A percentile compares a stretch with the other conserved stretches of the same genome.
These are phyloP conservation scores for Allolobophora icterica DNA, from an alignment of 2,888 invertebrate genomes.

Conservation along the genomic window DNA sequence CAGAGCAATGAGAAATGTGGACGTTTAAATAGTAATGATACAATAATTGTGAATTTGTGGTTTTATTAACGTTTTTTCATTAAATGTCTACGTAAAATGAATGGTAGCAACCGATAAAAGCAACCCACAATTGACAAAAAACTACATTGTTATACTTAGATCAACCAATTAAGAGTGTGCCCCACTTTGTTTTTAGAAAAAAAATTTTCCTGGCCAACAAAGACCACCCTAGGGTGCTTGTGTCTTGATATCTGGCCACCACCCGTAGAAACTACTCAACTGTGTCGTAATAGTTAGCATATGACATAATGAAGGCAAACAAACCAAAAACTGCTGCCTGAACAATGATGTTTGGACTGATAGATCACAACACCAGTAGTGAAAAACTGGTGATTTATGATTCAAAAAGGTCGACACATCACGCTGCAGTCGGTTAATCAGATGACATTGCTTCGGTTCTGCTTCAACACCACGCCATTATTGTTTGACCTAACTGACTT, in stretches of 20 bases:
- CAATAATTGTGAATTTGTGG: no score
- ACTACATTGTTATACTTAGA: no score
- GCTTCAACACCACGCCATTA: background rate
- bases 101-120: no score
- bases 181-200: no score
- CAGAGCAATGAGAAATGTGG: no score
- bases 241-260: background rate
- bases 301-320: slow-evolving; percentile 2
- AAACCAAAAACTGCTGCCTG: background rate
- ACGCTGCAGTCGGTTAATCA: background rate
- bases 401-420: background rate
- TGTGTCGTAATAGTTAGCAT: background rate
- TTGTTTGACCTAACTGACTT: background rate
- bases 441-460: background rate
- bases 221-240: background rate
- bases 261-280: background rate
- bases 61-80: no score
- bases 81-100: no score
- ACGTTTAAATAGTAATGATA: no score
- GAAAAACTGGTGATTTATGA: no score
- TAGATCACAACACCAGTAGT: background rate
- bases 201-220: no score
- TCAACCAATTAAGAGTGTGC: no score
- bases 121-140: no score
- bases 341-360: background rate